Base-by-base conservation (phyloP, 2,888 invertebrate genomes). In the Arenicola marina region DNA sequence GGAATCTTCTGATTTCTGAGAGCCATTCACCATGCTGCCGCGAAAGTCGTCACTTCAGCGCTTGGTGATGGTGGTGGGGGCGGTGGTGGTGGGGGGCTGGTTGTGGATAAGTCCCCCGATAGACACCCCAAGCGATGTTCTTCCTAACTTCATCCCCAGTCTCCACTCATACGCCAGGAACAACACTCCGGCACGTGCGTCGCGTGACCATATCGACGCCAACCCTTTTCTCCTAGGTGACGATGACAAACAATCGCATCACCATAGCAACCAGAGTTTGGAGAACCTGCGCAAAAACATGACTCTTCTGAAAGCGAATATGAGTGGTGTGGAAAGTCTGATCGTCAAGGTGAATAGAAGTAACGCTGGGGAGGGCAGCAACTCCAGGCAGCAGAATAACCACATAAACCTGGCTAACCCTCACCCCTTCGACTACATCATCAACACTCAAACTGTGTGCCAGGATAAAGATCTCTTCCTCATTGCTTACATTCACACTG, bases 401-500 rank as follows among this genome's bases (percentile, higher is more conserved):
- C 33, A 53, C 33, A 28, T 45, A 31, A 34, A 59, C 44, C 15
- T 61, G 32, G 69, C 72, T 0, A 76, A 78, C 55, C 77, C 77
- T 11, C 78, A 78, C 54, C 65, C 71, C 21, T 78, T 77, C 58
- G 45, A 62, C 1, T 77, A 73, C 59, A 33, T 76, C 1, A 68
- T 77, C n/a, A 76, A 76, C 56, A 70, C 75, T 7, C 60, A 32
- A 7, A 59, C 57, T 7, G 55, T 73, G 34, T 78, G 78, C 58
- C 33, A 56, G 2, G 26, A 59, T 21, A 65, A 68, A 33, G 65
- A 73, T 57, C 54, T 78, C n/a, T 73, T 73, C 46, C 66, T 77
- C 34, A 66, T 82, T 4, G 72, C 76, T n/a, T 83, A 81, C 67
- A 73, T 83, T 55, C 83, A 83, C 66, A 75, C 80, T 1, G 78